Percentiles rank a stretch among this genome's conserved stretches.
phyloP scores from a whole-genome alignment of 2,113 vertebrate species.

The Eurypyga helias region DNA sequence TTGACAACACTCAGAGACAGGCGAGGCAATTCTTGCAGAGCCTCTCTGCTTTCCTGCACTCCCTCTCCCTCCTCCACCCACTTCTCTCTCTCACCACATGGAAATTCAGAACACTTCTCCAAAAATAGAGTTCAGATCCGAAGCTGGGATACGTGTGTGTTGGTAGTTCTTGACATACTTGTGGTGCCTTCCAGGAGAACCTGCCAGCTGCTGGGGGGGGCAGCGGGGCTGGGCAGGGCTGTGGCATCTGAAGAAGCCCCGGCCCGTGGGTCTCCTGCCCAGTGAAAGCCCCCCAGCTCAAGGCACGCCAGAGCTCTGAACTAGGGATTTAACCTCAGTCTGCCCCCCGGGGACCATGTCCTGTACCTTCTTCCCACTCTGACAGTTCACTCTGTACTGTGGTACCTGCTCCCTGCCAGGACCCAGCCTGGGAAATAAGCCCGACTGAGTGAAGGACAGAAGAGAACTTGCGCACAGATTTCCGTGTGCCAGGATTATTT shows the following conservation, averaged over 20 bases:
- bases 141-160: neutral
- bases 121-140: neutral
- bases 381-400: neutral
- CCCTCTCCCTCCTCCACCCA: neutral
- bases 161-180: neutral
- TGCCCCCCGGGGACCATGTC: neutral
- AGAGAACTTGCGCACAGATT: neutral
- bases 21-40: neutral
- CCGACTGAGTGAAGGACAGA: neutral
- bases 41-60: neutral
- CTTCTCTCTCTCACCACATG: neutral
- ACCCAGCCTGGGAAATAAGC: neutral
- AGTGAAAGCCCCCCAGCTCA: neutral
- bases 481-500: neutral
- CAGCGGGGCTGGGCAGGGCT: neutral
- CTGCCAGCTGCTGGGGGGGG: neutral
- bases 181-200: neutral
- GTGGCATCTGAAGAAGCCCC: neutral
- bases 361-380: neutral
- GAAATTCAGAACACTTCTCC: slow-evolving; percentile 35
- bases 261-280: neutral
- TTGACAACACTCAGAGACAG: neutral
- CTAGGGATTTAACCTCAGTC: neutral
- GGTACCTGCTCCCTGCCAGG: neutral
- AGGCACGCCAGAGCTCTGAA: neutral